Evolutionary conservation across 1,140 invertebrate genomes (phyloP).

Genomic region (Brachystomella parvula): DNA sequence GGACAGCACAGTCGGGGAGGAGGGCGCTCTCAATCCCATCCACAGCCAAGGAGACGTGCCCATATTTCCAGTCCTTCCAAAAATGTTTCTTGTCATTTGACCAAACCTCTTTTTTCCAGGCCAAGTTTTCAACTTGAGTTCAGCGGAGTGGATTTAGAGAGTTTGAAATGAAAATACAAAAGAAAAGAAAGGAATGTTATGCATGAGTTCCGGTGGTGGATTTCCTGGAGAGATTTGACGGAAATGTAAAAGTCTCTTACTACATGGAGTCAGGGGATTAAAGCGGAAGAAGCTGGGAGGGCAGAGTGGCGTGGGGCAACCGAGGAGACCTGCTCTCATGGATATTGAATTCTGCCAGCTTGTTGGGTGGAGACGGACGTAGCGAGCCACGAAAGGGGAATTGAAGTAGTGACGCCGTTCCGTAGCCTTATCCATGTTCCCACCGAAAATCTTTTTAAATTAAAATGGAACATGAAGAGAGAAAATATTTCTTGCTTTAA

Average conservation of each 20-base stretch:
- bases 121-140: constrained; percentile 50
- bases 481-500: not conserved
- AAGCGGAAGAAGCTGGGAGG: constrained; percentile 48
- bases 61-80: constrained; percentile 45
- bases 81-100: constrained; percentile 51
- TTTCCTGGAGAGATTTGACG: not conserved
- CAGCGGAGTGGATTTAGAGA: not conserved
- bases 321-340: constrained; percentile 49
- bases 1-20: constrained; percentile 47
- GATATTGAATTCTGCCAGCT: constrained; percentile 49
- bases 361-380: constrained; percentile 49
- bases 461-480: no score
- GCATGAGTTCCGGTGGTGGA: constrained; percentile 5
- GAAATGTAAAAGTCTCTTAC: constrained; percentile 43
- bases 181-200: no score
- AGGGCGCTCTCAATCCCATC: constrained; percentile 43
- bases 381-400: constrained; percentile 49
- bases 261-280: constrained; percentile 48
- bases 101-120: constrained; percentile 50
- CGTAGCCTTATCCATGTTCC: constrained; percentile 50
- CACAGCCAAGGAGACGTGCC: constrained; percentile 44
- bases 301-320: constrained; percentile 49
- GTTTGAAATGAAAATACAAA: no score
- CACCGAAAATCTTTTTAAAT: constrained; percentile 47
- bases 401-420: constrained; percentile 51